Base-by-base conservation (phyloP, 2,113 vertebrate genomes). In the Gobius niger region DNA sequence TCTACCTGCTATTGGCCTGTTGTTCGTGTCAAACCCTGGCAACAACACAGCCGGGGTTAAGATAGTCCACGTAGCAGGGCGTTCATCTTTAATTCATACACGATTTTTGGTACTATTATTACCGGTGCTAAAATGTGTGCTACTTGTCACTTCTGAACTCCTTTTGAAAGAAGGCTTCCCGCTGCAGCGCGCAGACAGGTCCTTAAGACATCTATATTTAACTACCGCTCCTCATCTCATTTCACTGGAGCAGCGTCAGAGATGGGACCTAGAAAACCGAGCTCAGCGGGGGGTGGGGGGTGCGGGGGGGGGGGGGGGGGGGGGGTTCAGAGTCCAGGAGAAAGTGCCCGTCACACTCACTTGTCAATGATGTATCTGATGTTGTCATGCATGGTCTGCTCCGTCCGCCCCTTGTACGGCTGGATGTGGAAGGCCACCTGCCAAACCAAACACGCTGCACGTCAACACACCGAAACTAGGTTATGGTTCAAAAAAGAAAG, bases 381-480 rank as follows among this genome's bases (percentile, higher is more conserved):
- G 75, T 96, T 96, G 82, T 95, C 94, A 44, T 95, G 94, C 81
- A 96, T 83, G 50, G 90, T 95, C 90, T 88, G 88, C 81, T 96
- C 95, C 59, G 94, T 94, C 66, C 95, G 92, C 67, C 94, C 95
- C 78, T 93, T 93, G 91, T 96, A 96, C 1, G 94, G 93, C 88
- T 96, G 94, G 70, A 96, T 94, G 77, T 96, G 95, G 85, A 96
- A 96, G 66, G 95, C 92, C 88, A 95, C 95, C 95, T 97, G 90
- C 47, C 44, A 75, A 9, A 82, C 44, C 75, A 16, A 65, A 0
- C 0, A 41, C 15, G 9, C 9, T 80, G 52, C 4, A 7, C 10
- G 9, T 47, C 65, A 19, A 9, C 1, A 18, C 6, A 12, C 4
- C 0, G 2, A 44, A 63, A 3, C 24, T 51, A 15, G 18, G 54